Percentiles rank a stretch among this genome's conserved stretches.
Conservation (phyloP, 2,113 vertebrate genomes). For the Scatophagus argus region DNA sequence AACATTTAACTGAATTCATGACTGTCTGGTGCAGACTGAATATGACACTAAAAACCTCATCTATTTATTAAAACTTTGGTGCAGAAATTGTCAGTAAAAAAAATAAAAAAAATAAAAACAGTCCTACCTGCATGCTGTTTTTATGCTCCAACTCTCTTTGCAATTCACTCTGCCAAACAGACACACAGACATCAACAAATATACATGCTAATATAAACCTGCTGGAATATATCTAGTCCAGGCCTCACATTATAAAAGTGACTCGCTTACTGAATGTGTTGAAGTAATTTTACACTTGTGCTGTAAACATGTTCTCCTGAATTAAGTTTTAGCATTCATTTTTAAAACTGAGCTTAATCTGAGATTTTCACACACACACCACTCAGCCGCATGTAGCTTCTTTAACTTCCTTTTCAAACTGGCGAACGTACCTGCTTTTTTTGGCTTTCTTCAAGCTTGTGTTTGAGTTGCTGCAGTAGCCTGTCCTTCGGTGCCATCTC, state of each 20-base stretch:
- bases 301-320: neutral
- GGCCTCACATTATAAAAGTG: neutral
- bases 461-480: slow-evolving; percentile 91
- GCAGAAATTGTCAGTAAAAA: neutral
- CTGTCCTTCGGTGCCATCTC: slow-evolving; percentile 93
- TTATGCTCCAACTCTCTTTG: slow-evolving; percentile 90
- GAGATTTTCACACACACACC: slow-evolving; percentile 1
- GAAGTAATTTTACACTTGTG: neutral
- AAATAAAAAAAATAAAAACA: no score
- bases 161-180: slow-evolving; percentile 83
- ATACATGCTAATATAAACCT: neutral
- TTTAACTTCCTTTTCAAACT: neutral
- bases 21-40: neutral
- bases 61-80: neutral
- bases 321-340: neutral
- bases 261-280: neutral
- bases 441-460: slow-evolving; percentile 91
- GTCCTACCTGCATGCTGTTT: slow-evolving; percentile 86
- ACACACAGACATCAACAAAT: slow-evolving; percentile 12
- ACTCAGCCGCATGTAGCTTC: neutral
- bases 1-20: neutral
- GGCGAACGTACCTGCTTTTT: slow-evolving; percentile 87
- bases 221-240: neutral
- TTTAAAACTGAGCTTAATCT: neutral
- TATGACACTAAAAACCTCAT: neutral